These are phyloP conservation scores for Phragmatobia fuliginosa DNA, from an alignment of 2,888 invertebrate genomes.

Conservation along the genomic window DNA sequence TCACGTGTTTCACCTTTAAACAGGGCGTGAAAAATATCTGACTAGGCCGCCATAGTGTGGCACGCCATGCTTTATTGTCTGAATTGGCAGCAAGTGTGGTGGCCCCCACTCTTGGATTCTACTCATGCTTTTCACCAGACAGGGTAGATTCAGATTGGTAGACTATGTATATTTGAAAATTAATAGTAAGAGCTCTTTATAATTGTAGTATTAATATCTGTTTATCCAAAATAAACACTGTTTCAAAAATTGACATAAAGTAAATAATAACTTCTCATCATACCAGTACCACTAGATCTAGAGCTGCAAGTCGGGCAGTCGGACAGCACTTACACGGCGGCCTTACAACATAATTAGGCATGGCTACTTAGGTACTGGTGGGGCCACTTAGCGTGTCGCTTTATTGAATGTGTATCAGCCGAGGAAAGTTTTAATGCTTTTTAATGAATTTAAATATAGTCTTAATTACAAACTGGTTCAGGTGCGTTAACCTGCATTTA, in stretches of 20 bases:
- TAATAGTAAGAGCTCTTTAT: neutral
- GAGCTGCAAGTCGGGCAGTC: slow-evolving; percentile 8
- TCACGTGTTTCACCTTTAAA: too few species aligned
- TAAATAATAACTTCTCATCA: neutral
- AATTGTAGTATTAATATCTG: neutral
- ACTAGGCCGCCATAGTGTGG: too few species aligned
- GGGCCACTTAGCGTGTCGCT: slow-evolving; percentile 63
- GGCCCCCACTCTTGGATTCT: too few species aligned
- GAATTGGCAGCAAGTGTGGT: too few species aligned
- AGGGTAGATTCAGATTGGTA: too few species aligned
- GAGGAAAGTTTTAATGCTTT: slow-evolving; percentile 80
- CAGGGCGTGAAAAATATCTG: too few species aligned
- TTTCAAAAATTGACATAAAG: neutral
- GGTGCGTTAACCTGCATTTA: slow-evolving; percentile 76
- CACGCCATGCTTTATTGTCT: too few species aligned
- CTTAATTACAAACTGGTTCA: slow-evolving; percentile 84
- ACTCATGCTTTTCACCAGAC: too few species aligned
- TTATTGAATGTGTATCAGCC: slow-evolving; percentile 68
- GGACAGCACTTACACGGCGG: neutral
- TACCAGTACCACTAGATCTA: slow-evolving; percentile 4
- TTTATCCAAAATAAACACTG: neutral
- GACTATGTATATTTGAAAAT: too few species aligned
- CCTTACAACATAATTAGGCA: slow-evolving; percentile 48
- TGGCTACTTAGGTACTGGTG: slow-evolving; percentile 62
- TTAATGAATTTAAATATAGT: slow-evolving; percentile 84